A percentile compares a stretch with the other conserved stretches of the same genome.
These are phyloP conservation scores for Callinectes sapidus DNA, from an alignment of 2,888 invertebrate species.

Conservation along the genomic window DNA sequence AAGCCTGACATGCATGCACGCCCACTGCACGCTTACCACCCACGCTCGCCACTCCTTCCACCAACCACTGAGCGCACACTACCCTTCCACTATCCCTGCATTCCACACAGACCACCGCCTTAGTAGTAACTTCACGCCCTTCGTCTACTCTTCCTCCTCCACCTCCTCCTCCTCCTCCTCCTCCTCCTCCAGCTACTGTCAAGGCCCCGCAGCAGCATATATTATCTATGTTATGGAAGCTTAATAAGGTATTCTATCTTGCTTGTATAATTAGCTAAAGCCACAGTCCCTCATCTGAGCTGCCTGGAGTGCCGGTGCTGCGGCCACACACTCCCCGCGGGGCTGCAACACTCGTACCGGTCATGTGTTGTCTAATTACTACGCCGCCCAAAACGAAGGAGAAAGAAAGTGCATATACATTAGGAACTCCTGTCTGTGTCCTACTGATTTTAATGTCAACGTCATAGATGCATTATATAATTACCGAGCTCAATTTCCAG, in stretches of 20 bases:
- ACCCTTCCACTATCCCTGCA: not conserved
- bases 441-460: not conserved
- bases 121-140: not conserved
- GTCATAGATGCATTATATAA: not conserved
- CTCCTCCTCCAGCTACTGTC: not conserved
- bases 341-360: not conserved
- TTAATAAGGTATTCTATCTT: slow-evolving; percentile 25
- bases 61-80: not conserved
- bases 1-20: not conserved
- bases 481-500: not conserved
- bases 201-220: not conserved
- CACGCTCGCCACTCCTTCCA: not conserved
- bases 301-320: not conserved
- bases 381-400: not conserved
- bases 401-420: not conserved
- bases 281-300: slow-evolving; percentile 6
- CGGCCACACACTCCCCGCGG: not conserved
- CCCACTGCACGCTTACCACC: not conserved
- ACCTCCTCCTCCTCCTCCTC: not conserved
- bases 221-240: not conserved
- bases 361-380: not conserved
- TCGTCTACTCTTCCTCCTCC: not conserved
- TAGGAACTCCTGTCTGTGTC: not conserved
- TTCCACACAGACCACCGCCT: not conserved
- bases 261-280: not conserved